Base-by-base conservation (phyloP, 1,140 invertebrate genomes). In the Ceratina australensis region DNA sequence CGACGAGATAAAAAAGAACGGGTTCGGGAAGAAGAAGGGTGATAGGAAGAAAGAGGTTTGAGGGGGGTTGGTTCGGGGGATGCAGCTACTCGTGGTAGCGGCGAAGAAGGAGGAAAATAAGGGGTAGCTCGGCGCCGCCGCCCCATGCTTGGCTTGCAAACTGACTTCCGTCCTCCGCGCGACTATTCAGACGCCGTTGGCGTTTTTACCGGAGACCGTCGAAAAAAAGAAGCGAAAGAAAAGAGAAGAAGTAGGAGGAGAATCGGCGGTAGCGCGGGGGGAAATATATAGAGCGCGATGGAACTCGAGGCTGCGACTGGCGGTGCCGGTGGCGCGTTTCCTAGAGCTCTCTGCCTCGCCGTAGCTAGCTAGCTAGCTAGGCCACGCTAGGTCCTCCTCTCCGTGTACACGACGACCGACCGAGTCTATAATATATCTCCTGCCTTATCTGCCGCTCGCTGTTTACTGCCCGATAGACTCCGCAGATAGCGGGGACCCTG, bases 391-490 rank as follows among this genome's bases (percentile, higher is more conserved):
- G 56, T 72, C 83, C 78, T 78, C 78, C 82, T 84, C 79, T 56
- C 33, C 66, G 81, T 84, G 77, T 84, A 83, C 52, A 54, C 80
- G 80, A 81, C 67, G 84, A 79, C 68, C 65, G 76, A 75, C 86
- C 86, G 33, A 85, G 85, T 90, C 88, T 87, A 91, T 91, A 92
- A 91, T 91, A 91, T 92, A 92, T 92, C 89, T 91, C 82, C 81
- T 78, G 88, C 89, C 90, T 92, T 92, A 92, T 92, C 90, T 91
- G 90, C 89, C 89, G 91, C 88, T 89, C 84, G 88, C 88, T 91
- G 90, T 92, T 92, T 92, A 91, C 91, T 91, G 90, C 89, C 90
- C 90, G 91, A 92, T 92, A 91, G 91, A 91, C 90, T 91, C 87
- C 78, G 83, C 88, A 90, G 90, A 92, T 91, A 91, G 87, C 78